phyloP scores from a whole-genome alignment of 2,797 vertebrate genomes.

The Manis crassicaudata region DNA sequence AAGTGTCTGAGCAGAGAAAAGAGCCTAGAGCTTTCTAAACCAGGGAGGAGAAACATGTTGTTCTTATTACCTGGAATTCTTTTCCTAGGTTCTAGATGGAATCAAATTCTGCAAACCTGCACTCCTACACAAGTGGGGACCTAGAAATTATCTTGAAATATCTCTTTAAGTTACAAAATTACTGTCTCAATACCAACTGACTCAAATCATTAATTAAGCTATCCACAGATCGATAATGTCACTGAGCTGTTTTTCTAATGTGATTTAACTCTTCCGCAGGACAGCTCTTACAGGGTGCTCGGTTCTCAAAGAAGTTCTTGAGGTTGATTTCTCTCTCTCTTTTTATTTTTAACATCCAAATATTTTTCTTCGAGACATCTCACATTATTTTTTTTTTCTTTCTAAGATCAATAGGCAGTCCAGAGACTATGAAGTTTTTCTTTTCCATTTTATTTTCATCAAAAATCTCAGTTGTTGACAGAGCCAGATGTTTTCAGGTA shows the following conservation, averaged over 20 bases:
- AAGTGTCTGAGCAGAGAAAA: slow-evolving; percentile 43
- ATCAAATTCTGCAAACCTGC: background rate
- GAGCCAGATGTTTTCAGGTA: background rate
- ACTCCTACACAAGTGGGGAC: background rate
- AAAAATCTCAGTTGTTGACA: background rate
- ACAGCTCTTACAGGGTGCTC: background rate
- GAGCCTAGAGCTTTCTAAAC: background rate
- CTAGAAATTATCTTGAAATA: background rate
- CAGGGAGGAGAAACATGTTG: background rate
- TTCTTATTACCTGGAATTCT: background rate
- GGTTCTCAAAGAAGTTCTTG: slow-evolving; percentile 27
- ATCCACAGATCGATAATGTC: background rate
- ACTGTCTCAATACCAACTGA: background rate
- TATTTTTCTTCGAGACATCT: slow-evolving; percentile 22
- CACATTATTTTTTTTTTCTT: background rate
- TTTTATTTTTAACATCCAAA: background rate
- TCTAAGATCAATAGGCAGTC: background rate
- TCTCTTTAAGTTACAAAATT: slow-evolving; percentile 24
- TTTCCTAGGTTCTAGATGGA: background rate
- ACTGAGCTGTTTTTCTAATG: background rate
- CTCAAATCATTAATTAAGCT: background rate
- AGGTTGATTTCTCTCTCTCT: background rate
- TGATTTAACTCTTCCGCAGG: background rate
- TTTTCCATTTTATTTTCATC: slow-evolving; percentile 36
- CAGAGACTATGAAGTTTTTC: background rate